Conservation (phyloP, 1,140 invertebrate species). For the Venustaconcha ellipsiformis region DNA sequence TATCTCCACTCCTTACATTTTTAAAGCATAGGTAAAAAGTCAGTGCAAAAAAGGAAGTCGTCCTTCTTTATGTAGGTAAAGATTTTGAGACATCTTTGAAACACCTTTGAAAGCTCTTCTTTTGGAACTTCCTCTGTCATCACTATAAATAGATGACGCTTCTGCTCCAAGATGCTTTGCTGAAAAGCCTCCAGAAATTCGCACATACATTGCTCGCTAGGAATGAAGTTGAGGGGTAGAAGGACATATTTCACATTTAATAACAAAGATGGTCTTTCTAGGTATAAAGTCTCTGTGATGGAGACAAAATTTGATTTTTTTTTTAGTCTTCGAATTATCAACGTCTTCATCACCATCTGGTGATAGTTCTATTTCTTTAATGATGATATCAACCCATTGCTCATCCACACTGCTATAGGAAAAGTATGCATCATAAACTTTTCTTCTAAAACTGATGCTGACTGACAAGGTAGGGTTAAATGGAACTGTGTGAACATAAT, state of each 20-base stretch:
- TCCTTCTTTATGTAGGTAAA: conserved; percentile 81
- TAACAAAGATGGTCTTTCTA: conserved; percentile 77
- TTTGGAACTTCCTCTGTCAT: conserved; percentile 54
- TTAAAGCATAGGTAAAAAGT: conserved; percentile 36
- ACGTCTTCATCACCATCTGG: background rate
- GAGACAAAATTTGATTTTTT: conserved; percentile 52
- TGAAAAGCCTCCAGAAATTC: conserved; percentile 76
- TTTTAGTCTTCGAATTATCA: conserved; percentile 1
- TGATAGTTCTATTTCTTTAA: conserved; percentile 38
- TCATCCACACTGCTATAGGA: conserved; percentile 44
- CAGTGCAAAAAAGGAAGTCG: conserved; percentile 55
- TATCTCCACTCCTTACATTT: too few relatives aligned
- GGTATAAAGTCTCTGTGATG: conserved; percentile 60
- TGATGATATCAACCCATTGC: conserved; percentile 38
- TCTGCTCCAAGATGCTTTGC: conserved; percentile 56
- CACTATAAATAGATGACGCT: conserved; percentile 52
- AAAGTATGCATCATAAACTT: conserved; percentile 52
- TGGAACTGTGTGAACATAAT: conserved; percentile 55
- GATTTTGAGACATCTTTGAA: conserved; percentile 90
- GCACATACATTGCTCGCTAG: conserved; percentile 73
- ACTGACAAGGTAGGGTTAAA: conserved; percentile 51
- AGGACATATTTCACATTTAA: conserved; percentile 93
- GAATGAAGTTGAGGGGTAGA: conserved; percentile 92
- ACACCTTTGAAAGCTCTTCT: conserved; percentile 87
- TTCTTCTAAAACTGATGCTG: conserved; percentile 29